Evolutionary conservation across 2,113 vertebrate species (phyloP), one percentile per base, ranked within the genome.

Genomic region (Bufo bufo): DNA sequence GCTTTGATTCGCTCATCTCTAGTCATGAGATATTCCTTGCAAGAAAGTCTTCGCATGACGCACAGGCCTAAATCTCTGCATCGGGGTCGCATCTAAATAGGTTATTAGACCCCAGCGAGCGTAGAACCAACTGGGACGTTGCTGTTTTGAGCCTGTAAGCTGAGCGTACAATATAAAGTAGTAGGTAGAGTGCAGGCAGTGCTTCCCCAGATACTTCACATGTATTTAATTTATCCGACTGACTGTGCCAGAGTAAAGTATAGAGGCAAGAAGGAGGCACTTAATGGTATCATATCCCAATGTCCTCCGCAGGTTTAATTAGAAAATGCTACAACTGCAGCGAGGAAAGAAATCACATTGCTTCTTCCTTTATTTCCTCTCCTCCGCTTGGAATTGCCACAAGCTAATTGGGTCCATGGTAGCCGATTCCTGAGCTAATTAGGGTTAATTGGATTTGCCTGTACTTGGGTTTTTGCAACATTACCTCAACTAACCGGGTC

Each of bases 361-460:
- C 74, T 86, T 54, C 78, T 19, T 56, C 74, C 17, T 43, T 33
- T 66, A 66, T 52, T 69, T 69, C 81, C 54, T 69, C 77, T 80
- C 75, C 74, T 65, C 45, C 74, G 43, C 66, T 82, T 88, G 58
- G 79, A 87, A 81, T 87, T 87, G 50, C 86, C 78, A 72, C 85
- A 77, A 72, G 86, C 80, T 83, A 88, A 88, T 88, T 83, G 69
- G 86, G 86, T 83, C 69, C 65, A 59, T 65, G 49, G 69, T 52
- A 83, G 80, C 8, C 80, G 50, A 77, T 88, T 88, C 83, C 86
- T 77, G 19, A 77, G 82, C 79, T 88, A 88, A 88, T 88, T 88
- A 88, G 86, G 86, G 86, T 88, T 83, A 88, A 88, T 88, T 88
- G 71, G 77, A 82, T 83, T 88, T 83, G 79, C 86, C 86, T 82